Evolutionary conservation across 2,888 invertebrate genomes (phyloP).

Genomic region (Gasteruption jaculator): DNA sequence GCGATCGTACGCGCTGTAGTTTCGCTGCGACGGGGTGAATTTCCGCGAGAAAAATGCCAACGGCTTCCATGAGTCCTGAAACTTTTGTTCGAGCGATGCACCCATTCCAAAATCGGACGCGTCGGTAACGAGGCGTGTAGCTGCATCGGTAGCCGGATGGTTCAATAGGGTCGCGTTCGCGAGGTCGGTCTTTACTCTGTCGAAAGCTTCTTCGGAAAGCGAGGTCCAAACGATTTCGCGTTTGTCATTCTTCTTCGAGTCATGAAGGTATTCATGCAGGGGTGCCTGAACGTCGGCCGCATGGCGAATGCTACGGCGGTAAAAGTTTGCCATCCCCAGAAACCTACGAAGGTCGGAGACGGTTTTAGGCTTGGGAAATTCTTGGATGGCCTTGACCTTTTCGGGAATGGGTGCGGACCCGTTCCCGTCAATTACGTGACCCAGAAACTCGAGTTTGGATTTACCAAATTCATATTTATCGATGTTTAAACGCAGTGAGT

Average conservation of each 20-base stretch:
- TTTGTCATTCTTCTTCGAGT: constrained; percentile 20
- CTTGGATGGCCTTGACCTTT: constrained; percentile 21
- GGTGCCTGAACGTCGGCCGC: constrained; percentile 16
- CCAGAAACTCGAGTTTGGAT: constrained; percentile 22
- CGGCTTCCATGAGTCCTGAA: constrained; percentile 21
- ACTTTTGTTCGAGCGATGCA: constrained; percentile 27
- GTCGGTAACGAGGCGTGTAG: constrained; percentile 17
- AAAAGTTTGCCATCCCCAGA: constrained; percentile 18
- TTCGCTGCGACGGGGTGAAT: constrained; percentile 11
- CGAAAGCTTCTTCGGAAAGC: constrained; percentile 15
- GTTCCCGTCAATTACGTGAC: constrained; percentile 15
- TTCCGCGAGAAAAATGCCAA: constrained; percentile 29
- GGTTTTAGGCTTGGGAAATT: constrained; percentile 19
- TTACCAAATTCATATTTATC: constrained; percentile 23
- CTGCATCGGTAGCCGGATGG: constrained; percentile 15
- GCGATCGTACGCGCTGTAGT: constrained; percentile 23
- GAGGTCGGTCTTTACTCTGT: constrained; percentile 9
- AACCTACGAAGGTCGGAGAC: constrained; percentile 16
- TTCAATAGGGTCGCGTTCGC: constrained; percentile 14
- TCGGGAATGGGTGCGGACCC: constrained; percentile 21
- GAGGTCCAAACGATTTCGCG: constrained; percentile 12
- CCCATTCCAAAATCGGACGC: constrained; percentile 30
- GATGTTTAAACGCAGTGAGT: constrained; percentile 23
- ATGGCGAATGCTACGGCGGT: constrained; percentile 12
- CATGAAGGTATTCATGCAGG: constrained; percentile 12